Percentiles rank a stretch among this genome's conserved stretches.
Evolutionary conservation across 2,797 vertebrate species (phyloP).

Genomic region (Gobionotothen gibberifrons): DNA sequence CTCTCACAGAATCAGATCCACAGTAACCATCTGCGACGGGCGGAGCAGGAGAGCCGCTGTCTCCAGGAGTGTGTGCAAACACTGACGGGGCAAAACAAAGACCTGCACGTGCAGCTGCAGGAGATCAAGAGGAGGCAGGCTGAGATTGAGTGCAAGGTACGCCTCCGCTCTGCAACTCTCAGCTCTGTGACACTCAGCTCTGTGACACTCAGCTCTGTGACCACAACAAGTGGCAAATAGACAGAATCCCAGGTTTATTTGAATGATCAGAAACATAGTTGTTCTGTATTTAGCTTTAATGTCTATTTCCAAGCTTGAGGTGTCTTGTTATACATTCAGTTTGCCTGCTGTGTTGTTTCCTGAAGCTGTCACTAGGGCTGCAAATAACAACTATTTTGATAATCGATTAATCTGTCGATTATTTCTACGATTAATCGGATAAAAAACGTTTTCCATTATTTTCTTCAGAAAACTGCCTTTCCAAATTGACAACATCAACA

Average conservation of each 20-base stretch:
- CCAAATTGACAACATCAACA: too few relatives aligned
- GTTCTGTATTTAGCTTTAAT: not conserved
- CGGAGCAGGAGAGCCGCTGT: constrained; percentile 88
- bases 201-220: not conserved
- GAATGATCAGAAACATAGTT: too few relatives aligned
- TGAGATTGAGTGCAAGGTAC: constrained; percentile 97
- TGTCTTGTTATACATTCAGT: not conserved
- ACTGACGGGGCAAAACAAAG: constrained; percentile 92
- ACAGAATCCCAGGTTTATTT: not conserved
- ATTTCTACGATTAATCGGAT: too few relatives aligned
- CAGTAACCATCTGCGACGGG: constrained; percentile 92
- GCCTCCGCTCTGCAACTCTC: not conserved
- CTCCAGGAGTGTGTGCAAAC: constrained; percentile 88
- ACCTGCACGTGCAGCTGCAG: constrained; percentile 87
- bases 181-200: not conserved
- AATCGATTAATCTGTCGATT: too few relatives aligned
- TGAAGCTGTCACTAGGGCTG: constrained; percentile 11
- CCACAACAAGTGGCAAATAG: too few relatives aligned
- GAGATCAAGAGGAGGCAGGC: constrained; percentile 93
- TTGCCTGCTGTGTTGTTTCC: constrained; percentile 2
- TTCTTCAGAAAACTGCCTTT: too few relatives aligned
- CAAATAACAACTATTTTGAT: too few relatives aligned
- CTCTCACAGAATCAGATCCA: constrained; percentile 93
- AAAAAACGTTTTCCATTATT: too few relatives aligned
- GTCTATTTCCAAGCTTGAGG: not conserved